A percentile compares a stretch with the other conserved stretches of the same genome.
These are phyloP conservation scores for Nannoperca australis DNA, from an alignment of 2,797 vertebrate species.

Conservation along the genomic window DNA sequence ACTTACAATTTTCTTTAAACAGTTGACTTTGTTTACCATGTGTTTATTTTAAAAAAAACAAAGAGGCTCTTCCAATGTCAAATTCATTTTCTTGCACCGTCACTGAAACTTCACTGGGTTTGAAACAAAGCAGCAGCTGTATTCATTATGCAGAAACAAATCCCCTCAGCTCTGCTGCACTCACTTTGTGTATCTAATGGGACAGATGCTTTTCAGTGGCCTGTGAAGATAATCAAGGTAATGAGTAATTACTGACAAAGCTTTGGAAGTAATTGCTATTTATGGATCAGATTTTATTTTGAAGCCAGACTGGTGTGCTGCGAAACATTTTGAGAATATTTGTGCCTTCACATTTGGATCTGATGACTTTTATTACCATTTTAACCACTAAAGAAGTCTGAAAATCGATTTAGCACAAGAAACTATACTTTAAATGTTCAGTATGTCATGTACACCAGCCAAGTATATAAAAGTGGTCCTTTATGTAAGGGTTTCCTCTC, in stretches of 20 bases:
- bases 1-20: background rate
- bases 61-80: background rate
- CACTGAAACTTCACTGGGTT: background rate
- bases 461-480: conserved; percentile 52
- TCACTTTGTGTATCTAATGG: conserved; percentile 19
- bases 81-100: background rate
- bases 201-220: conserved; percentile 18
- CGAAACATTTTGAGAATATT: background rate
- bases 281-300: conserved; percentile 46
- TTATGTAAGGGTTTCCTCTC: conserved; percentile 56
- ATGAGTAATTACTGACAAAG: conserved; percentile 41
- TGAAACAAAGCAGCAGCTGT: conserved; percentile 9
- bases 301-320: background rate
- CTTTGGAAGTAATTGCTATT: conserved; percentile 21
- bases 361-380: conserved; percentile 3
- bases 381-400: conserved; percentile 3
- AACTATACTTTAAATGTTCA: conserved; percentile 17
- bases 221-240: conserved; percentile 41
- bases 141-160: conserved; percentile 26
- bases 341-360: background rate
- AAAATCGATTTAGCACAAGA: conserved; percentile 14
- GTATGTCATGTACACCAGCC: conserved; percentile 28
- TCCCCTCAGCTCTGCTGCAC: background rate
- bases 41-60: background rate
- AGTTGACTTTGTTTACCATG: background rate